A percentile compares a stretch with the other conserved stretches of the same genome.
phyloP scores from a whole-genome alignment of 1,140 invertebrate genomes.

The Drosophila albomicans region DNA sequence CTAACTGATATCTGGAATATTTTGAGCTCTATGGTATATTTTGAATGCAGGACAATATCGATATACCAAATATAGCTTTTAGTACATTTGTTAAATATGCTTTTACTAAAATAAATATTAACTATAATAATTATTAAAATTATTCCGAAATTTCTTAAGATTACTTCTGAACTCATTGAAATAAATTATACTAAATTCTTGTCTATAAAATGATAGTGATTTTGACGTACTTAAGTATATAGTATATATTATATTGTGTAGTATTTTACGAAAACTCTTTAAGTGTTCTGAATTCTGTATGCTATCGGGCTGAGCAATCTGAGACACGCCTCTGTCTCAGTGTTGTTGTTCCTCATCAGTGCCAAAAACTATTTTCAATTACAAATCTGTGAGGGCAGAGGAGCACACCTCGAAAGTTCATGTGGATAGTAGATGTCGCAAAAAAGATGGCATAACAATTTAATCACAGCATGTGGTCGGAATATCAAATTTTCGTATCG shows the following conservation, averaged over 20 bases:
- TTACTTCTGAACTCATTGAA: too few relatives aligned
- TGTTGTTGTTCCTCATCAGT: constrained; percentile 20
- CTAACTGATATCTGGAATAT: too few relatives aligned
- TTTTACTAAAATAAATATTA: too few relatives aligned
- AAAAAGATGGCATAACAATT: constrained; percentile 66
- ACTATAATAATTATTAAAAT: too few relatives aligned
- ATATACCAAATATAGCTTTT: too few relatives aligned
- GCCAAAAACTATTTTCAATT: constrained; percentile 79
- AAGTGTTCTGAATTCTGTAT: neutral
- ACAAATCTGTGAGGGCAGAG: constrained; percentile 33
- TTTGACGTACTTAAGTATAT: too few relatives aligned
- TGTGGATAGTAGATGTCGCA: constrained; percentile 12
- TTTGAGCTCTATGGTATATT: too few relatives aligned
- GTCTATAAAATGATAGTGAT: too few relatives aligned
- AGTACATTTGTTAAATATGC: too few relatives aligned
- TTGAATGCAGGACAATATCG: too few relatives aligned
- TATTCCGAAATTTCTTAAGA: too few relatives aligned
- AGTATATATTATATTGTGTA: neutral
- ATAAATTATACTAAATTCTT: too few relatives aligned
- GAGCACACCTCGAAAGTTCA: constrained; percentile 38
- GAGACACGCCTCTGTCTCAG: constrained; percentile 52
- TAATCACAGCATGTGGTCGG: constrained; percentile 82
- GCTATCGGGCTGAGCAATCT: constrained; percentile 54
- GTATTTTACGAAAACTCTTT: neutral
- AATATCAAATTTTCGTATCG: constrained; percentile 81